These are phyloP conservation scores for Hiodon tergisus DNA, from an alignment of 2,113 vertebrate genomes.

Conservation along the genomic window DNA sequence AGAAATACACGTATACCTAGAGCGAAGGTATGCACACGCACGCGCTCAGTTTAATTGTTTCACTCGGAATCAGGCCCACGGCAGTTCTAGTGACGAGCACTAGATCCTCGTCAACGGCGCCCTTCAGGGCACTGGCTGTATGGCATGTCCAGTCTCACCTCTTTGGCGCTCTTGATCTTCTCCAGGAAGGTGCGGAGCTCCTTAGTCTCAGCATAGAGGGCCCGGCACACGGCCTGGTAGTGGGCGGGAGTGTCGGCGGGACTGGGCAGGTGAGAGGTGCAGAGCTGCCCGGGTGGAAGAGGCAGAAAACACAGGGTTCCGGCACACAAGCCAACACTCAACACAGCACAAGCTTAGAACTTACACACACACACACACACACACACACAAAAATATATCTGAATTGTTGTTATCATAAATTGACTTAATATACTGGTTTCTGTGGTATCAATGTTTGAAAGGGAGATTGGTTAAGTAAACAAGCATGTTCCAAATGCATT, in stretches of 20 bases:
- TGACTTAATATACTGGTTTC: too few species aligned
- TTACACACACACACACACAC: not conserved
- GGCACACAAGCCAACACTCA: not conserved
- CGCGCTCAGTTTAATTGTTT: too few species aligned
- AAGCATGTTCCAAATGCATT: too few species aligned
- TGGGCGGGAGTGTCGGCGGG: constrained; percentile 78
- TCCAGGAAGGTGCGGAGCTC: constrained; percentile 90
- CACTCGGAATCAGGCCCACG: too few species aligned
- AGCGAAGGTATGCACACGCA: too few species aligned
- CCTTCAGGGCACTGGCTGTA: not conserved
- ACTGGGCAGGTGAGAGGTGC: constrained; percentile 79
- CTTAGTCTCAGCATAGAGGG: constrained; percentile 92
- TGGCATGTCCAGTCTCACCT: constrained; percentile 63
- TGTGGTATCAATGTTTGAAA: too few species aligned
- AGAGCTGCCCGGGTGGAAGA: constrained; percentile 65
- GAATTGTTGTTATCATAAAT: too few species aligned
- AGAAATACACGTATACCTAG: too few species aligned
- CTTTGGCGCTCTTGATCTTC: constrained; percentile 93
- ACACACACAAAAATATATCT: not conserved
- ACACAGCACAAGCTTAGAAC: not conserved
- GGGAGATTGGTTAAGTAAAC: too few species aligned
- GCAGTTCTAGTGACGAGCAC: too few species aligned
- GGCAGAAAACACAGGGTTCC: not conserved
- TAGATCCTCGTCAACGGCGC: too few species aligned
- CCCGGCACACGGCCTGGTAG: constrained; percentile 95